These are phyloP conservation scores for Pyrrhura leucotis DNA, from an alignment of 2,797 vertebrate genomes.

Conservation along the genomic window DNA sequence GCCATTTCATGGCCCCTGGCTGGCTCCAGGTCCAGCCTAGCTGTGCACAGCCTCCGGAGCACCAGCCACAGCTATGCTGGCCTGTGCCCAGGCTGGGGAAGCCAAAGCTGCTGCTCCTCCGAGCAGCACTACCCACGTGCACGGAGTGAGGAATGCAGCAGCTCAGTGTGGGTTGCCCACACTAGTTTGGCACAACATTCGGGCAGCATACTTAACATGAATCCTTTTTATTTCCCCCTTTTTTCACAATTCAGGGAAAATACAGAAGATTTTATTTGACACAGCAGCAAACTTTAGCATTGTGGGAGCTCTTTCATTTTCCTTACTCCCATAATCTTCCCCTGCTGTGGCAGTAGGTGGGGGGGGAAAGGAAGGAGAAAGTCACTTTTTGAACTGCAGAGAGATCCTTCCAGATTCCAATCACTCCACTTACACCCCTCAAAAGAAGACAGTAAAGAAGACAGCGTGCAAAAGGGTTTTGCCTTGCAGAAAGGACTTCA, in stretches of 20 bases:
- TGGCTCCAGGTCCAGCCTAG: background rate
- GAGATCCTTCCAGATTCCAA: constrained; percentile 14
- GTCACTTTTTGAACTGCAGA: background rate
- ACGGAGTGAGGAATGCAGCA: background rate
- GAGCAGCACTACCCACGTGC: background rate
- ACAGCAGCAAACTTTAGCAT: background rate
- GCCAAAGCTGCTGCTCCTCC: background rate
- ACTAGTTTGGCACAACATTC: background rate
- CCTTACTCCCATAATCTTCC: background rate
- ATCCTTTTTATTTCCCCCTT: background rate
- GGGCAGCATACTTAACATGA: background rate
- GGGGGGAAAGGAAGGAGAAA: constrained; percentile 1
- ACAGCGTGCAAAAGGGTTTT: background rate
- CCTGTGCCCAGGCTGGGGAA: background rate
- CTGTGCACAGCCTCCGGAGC: background rate
- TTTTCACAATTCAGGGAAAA: background rate
- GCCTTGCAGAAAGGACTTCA: background rate
- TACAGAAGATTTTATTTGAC: background rate
- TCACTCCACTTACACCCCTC: background rate
- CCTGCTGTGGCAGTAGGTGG: background rate
- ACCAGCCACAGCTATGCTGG: background rate
- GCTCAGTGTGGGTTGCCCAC: background rate
- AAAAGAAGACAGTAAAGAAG: constrained; percentile 25
- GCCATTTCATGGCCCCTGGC: background rate
- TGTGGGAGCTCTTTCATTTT: background rate